Percentiles rank a stretch among this genome's conserved stretches.
These are phyloP conservation scores for Karalla daura DNA, from an alignment of 2,797 vertebrate genomes.

Conservation along the genomic window DNA sequence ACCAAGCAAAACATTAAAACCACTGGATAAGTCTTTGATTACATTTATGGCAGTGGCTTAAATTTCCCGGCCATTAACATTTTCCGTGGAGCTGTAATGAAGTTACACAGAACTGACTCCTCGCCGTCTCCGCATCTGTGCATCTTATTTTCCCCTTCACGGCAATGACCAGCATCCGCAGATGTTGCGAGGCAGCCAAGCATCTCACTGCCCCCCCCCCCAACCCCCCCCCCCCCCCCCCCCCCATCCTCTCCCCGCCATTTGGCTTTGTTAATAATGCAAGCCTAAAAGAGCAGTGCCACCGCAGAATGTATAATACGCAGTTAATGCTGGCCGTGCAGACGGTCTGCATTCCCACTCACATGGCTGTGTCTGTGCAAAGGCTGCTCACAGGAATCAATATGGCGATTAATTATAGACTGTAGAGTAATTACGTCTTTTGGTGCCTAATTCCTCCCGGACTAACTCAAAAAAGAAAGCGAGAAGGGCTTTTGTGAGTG, in stretches of 20 bases:
- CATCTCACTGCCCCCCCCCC: too few relatives aligned
- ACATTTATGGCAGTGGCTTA: slow-evolving; percentile 27
- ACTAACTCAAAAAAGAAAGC: slow-evolving; percentile 27
- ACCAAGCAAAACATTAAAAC: slow-evolving; percentile 29
- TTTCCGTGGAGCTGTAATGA: slow-evolving; percentile 33
- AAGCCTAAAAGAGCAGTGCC: slow-evolving; percentile 26
- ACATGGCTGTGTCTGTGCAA: slow-evolving; percentile 6
- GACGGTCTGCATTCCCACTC: slow-evolving; percentile 12
- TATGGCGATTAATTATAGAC: slow-evolving; percentile 34
- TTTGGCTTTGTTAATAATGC: slow-evolving; percentile 57
- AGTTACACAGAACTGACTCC: slow-evolving; percentile 28
- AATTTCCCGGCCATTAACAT: slow-evolving; percentile 27
- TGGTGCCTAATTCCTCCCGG: slow-evolving; percentile 20
- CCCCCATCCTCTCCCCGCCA: slow-evolving; percentile 30
- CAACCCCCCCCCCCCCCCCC: too few relatives aligned
- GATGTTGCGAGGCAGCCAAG: slow-evolving; percentile 38
- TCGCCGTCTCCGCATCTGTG: slow-evolving; percentile 17
- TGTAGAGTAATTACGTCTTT: slow-evolving; percentile 20
- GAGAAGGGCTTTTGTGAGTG: slow-evolving; percentile 13
- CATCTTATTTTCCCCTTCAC: slow-evolving; percentile 38
- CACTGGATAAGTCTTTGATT: slow-evolving; percentile 32
- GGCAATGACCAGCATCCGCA: slow-evolving; percentile 35
- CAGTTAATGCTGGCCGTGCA: slow-evolving; percentile 27
- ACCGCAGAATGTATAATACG: slow-evolving; percentile 16
- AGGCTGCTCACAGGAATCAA: slow-evolving; percentile 27